These are phyloP conservation scores for Danionella dracula DNA, from an alignment of 2,797 vertebrate species.

Conservation along the genomic window DNA sequence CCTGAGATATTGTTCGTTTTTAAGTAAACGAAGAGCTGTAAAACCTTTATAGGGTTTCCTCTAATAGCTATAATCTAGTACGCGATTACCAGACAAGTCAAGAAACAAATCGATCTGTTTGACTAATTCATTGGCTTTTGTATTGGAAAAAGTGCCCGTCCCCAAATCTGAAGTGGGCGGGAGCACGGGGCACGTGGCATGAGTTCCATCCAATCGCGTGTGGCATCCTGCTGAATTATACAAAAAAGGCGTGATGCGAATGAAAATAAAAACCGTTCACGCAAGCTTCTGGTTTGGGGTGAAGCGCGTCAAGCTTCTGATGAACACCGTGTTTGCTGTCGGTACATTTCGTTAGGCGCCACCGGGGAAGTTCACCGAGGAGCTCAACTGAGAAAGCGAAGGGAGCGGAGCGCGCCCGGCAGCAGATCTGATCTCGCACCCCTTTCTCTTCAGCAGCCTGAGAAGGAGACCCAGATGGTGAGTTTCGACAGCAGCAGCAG, in stretches of 20 bases:
- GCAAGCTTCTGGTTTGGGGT: conserved; percentile 56
- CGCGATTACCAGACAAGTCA: no score
- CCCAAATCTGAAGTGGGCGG: background rate
- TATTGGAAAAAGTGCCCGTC: no score
- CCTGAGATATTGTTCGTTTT: no score
- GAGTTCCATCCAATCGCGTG: conserved; percentile 59
- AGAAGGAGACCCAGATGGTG: conserved; percentile 69
- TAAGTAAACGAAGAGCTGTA: no score
- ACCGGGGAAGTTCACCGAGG: background rate
- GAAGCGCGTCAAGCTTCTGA: background rate
- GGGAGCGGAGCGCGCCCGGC: conserved; percentile 37
- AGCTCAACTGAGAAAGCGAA: conserved; percentile 4
- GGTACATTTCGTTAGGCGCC: background rate
- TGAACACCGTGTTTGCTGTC: background rate
- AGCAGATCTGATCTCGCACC: conserved; percentile 25
- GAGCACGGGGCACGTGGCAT: background rate
- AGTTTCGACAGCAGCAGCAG: conserved; percentile 47
- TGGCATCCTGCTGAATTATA: conserved; percentile 55
- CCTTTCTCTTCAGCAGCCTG: conserved; percentile 38
- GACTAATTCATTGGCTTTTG: no score
- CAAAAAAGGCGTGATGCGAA: conserved; percentile 25
- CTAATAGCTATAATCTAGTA: no score
- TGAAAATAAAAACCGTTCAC: conserved; percentile 31
- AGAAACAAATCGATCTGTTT: no score
- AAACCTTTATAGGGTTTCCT: no score